Evolutionary conservation across 1,140 invertebrate genomes (phyloP).

Genomic region (Penaeus chinensis): DNA sequence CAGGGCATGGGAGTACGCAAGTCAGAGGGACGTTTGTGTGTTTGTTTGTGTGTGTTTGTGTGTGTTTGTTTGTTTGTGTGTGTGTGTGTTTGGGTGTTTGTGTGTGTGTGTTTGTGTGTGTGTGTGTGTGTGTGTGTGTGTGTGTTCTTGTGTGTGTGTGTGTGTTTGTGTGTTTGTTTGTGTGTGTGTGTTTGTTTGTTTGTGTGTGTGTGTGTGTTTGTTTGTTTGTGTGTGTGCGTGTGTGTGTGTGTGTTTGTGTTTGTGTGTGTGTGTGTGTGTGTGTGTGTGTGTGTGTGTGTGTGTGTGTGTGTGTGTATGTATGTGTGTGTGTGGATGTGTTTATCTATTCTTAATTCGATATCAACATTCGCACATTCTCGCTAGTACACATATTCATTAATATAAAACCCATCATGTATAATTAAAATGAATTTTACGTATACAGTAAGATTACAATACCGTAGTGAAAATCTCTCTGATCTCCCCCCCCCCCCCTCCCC

Average conservation of each 20-base stretch:
- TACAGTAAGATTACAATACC: not conserved
- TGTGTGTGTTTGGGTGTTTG: slow-evolving; percentile 5
- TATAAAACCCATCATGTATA: too few species aligned
- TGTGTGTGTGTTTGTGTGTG: not conserved
- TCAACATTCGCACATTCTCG: too few species aligned
- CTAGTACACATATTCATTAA: too few species aligned
- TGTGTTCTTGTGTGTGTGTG: slow-evolving; percentile 48
- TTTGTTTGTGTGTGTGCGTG: slow-evolving; percentile 11
- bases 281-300: too few species aligned
- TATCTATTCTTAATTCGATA: too few species aligned
- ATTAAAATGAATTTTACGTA: too few species aligned
- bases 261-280: too few species aligned
- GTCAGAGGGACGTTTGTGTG: not conserved
- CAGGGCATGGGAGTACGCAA: too few species aligned
- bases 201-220: not conserved
- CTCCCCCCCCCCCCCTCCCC: not conserved
- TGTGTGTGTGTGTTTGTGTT: slow-evolving; percentile 10
- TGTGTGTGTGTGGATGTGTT: not conserved
- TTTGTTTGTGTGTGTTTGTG: slow-evolving; percentile 42
- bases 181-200: slow-evolving; percentile 40
- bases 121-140: not conserved
- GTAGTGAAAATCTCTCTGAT: too few species aligned
- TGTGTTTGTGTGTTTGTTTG: slow-evolving; percentile 47
- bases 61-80: slow-evolving; percentile 54
- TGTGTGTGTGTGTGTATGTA: not conserved